Evolutionary conservation across 2,888 invertebrate genomes (phyloP).

Genomic region (Plebejus anna): DNA sequence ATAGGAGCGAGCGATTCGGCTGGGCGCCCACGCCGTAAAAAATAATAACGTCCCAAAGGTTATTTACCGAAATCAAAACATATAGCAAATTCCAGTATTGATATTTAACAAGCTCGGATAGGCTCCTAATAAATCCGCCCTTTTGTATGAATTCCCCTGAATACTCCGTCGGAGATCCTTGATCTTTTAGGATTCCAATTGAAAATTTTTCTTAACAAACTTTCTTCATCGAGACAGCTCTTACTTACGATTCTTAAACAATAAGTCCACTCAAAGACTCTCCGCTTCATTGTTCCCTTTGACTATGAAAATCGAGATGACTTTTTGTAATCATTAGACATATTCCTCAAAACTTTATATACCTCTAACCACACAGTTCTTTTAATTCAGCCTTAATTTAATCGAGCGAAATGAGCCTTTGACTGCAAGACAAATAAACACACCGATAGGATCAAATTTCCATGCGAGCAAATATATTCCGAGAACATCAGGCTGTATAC

Average conservation of each 20-base stretch:
- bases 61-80: not conserved
- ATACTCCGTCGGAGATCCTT: not conserved
- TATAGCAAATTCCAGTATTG: not conserved
- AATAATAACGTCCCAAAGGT: not conserved
- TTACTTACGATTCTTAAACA: not conserved
- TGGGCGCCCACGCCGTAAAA: not conserved
- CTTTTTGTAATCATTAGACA: not conserved
- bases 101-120: not conserved
- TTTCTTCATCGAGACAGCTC: not conserved
- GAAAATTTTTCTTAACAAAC: not conserved
- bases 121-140: not conserved
- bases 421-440: not conserved
- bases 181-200: slow-evolving; percentile 1
- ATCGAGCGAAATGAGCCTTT: not conserved
- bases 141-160: slow-evolving; percentile 3
- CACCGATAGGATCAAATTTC: not conserved
- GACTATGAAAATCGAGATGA: not conserved
- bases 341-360: not conserved
- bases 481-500: not conserved
- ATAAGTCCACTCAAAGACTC: not conserved
- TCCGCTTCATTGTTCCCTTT: not conserved
- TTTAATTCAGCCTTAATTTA: not conserved
- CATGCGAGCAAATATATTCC: not conserved
- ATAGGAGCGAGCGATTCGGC: not conserved
- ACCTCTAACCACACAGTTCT: not conserved